Evolutionary conservation across 2,888 invertebrate species (phyloP), one percentile per base, ranked within the genome.

Genomic region (Amiota minor): DNA sequence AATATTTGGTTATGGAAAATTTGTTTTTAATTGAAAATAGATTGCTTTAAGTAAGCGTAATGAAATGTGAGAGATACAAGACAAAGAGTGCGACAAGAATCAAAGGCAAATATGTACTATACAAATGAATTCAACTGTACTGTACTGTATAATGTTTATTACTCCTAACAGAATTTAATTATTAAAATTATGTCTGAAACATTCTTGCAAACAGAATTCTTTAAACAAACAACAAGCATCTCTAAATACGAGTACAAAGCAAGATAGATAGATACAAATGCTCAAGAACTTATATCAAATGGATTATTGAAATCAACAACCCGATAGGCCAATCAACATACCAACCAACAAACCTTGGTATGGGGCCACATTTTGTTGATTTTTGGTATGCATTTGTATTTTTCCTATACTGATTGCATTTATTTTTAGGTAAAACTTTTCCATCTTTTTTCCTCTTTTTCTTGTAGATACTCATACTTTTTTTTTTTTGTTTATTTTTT

Each of bases 351-450:
- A 49, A 76, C 79, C 83, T 81, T 84, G 74, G 85, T 85, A 83
- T 83, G 83, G 83, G 85, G 83, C 78, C 83, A 83, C 78, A 72
- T 78, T 75, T 35, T 78, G 79, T 74, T 73, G 72, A 72, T 72
- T 68, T 18, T 35, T 49, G 10, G 47, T 18, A 47, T 9, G 35
- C 45, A 18, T 70, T 18, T 10, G 61, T 61, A 61, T 14, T 47
- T 53, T 68, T 68, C n/a, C 18, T 14, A 50, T 23, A 23, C 45
- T 71, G 23, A 23, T 70, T 56, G 59, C 55, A 56, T 56, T 35
- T 53, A 71, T 62, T 62, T 64, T 61, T 70, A 59, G 56, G 14
- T n/a, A 45, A 45, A 35, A 1, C 2, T 35, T 35, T 35, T 35
- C 6, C n/a, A 45, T n/a, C 45, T 67, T 18, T 65, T 65, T 47